Evolutionary conservation across 2,797 vertebrate species (phyloP).

Genomic region (Hapalemur alaotrensis): DNA sequence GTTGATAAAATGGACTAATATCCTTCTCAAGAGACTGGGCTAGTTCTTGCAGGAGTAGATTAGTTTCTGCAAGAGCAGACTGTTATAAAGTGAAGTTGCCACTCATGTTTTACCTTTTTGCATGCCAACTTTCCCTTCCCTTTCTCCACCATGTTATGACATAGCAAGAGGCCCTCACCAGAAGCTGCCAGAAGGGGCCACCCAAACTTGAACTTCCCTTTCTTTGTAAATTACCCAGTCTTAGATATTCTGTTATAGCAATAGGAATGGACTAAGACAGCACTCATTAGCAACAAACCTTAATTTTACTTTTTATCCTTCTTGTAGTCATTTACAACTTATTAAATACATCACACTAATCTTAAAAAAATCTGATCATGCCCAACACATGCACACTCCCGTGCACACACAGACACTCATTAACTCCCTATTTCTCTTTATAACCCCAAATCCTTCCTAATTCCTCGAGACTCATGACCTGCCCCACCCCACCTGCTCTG

Average conservation of each 20-base stretch:
- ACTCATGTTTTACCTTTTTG: neutral
- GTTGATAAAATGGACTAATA: neutral
- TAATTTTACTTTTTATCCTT: neutral
- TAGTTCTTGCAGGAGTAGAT: neutral
- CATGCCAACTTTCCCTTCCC: neutral
- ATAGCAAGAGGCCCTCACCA: neutral
- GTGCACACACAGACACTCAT: too few species aligned
- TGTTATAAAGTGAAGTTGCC: neutral
- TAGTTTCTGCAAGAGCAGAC: neutral
- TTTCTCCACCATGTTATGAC: neutral
- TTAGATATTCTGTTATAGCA: neutral
- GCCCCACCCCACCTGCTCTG: accelerated
- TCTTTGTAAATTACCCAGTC: neutral
- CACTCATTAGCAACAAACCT: neutral
- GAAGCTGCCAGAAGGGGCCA: neutral
- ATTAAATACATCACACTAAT: neutral
- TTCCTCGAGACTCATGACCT: neutral
- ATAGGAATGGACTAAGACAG: neutral
- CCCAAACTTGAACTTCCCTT: neutral
- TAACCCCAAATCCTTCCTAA: neutral
- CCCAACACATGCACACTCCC: neutral
- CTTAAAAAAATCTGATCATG: neutral
- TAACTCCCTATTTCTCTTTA: neutral
- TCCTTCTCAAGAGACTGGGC: neutral
- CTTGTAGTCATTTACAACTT: neutral